A percentile compares a stretch with the other conserved stretches of the same genome.
These are phyloP conservation scores for Napeogenes inachia DNA, from an alignment of 2,888 invertebrate genomes.

Conservation along the genomic window DNA sequence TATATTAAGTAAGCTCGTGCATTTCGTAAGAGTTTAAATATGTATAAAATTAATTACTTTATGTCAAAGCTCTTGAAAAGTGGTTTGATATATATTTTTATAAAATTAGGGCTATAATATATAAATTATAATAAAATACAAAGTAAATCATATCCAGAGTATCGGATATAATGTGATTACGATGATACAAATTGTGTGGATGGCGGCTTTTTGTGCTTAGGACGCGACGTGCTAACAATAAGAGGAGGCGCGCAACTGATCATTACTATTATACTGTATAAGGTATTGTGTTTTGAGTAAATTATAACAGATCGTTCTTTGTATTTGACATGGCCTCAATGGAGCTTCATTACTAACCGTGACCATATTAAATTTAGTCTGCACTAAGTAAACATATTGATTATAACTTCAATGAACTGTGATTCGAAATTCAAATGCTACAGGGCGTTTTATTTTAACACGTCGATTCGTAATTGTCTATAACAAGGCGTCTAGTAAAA, in stretches of 20 bases:
- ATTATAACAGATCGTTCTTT: conserved; percentile 73
- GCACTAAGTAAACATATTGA: conserved; percentile 26
- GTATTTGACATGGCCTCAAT: conserved; percentile 65
- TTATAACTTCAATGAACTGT: conserved; percentile 2
- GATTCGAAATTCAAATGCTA: conserved; percentile 8
- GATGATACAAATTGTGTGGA: conserved; percentile 69
- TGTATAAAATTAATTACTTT: too few species aligned
- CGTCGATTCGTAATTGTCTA: conserved; percentile 45
- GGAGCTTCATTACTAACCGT: conserved; percentile 69
- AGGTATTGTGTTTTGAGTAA: conserved; percentile 78
- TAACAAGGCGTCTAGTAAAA: conserved; percentile 48
- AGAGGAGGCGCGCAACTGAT: conserved; percentile 68
- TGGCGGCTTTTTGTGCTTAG: conserved; percentile 63
- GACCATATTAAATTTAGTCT: conserved; percentile 57
- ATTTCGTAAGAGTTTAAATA: too few species aligned
- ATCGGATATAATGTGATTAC: conserved; percentile 44
- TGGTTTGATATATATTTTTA: too few species aligned
- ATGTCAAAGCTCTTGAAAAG: too few species aligned
- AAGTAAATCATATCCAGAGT: too few species aligned
- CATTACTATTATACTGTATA: conserved; percentile 74
- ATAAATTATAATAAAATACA: too few species aligned
- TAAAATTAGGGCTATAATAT: too few species aligned
- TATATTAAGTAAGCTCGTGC: too few species aligned
- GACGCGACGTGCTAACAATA: conserved; percentile 75
- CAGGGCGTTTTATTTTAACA: conserved; percentile 45